Evolutionary conservation across 2,888 invertebrate genomes (phyloP), one percentile per base, ranked within the genome.

Genomic region (Hirudinaria manillensis): DNA sequence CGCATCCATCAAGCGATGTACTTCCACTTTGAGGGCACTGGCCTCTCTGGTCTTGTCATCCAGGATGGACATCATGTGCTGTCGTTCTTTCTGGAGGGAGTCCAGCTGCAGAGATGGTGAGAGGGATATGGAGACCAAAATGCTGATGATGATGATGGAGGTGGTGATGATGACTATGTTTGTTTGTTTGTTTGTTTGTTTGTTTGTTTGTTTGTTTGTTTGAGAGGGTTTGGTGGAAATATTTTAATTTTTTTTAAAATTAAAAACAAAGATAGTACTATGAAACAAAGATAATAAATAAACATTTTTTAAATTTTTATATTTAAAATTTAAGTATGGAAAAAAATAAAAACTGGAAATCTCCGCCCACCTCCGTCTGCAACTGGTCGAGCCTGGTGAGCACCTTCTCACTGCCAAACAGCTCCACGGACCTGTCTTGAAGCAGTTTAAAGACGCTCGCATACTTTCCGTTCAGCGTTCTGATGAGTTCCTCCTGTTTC

Each of bases 31-130:
- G 29, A 85, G 79, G 32, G 79, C 80, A 76, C 85, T 85, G 70
- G 81, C 81, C 77, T 86, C 86, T 45, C 85, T 80, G 0, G 85
- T 82, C 75, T 86, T 85, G 77, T 86, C 86, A 77, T 83, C 84
- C 77, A 86, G 80, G 21, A 86, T 83, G 32, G 84, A 82, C 78
- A 85, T 80, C 79, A 86, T 84, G 78, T 85, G 84, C 71, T 85
- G 84, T 73, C 81, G 82, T 51, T 68, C 51, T 21, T 34, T 66
- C 7, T 68, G 74, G 2, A 38, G 65, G n/a, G 65, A 27, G 0
- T 32, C 65, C 3, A 61, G n/a, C 65, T 65, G 45, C 16, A n/a
- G 32, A 29, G 72, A 56, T 32, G 27, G 55, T 27, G 45, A 45
- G 72, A 61, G 24, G 24, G 6, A 21, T 4, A 56, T 3, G 3